These are phyloP conservation scores for Aegotheles bennettii DNA, from an alignment of 2,113 vertebrate genomes.

Conservation along the genomic window DNA sequence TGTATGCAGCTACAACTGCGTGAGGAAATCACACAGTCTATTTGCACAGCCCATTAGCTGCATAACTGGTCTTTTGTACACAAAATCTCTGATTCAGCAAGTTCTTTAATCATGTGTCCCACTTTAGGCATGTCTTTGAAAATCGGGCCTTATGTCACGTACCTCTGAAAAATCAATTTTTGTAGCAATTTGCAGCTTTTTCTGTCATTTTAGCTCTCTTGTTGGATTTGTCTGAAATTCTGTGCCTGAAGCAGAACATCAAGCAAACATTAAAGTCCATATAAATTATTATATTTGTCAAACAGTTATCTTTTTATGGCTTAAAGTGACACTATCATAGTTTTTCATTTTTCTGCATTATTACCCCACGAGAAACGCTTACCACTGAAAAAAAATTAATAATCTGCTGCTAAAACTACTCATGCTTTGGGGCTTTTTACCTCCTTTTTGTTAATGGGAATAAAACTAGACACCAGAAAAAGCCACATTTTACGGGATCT, in stretches of 20 bases:
- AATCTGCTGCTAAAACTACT: background rate
- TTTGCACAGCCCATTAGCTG: constrained; percentile 28
- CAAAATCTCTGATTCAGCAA: constrained; percentile 54
- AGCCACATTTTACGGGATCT: background rate
- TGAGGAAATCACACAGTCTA: background rate
- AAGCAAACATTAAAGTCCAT: background rate
- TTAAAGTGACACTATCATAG: background rate
- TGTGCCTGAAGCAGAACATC: background rate
- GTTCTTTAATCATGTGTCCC: constrained; percentile 13
- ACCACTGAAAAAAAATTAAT: background rate
- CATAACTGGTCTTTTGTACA: constrained; percentile 44
- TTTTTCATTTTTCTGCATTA: background rate
- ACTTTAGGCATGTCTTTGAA: background rate
- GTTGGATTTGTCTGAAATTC: background rate
- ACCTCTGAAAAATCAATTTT: constrained; percentile 23
- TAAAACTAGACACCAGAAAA: background rate
- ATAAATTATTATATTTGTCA: background rate
- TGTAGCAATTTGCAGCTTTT: background rate
- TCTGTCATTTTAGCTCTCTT: background rate
- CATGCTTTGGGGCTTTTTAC: background rate
- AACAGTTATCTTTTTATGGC: background rate
- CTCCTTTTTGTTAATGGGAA: background rate
- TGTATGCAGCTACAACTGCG: background rate
- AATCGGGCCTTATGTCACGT: background rate
- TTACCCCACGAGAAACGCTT: background rate